Conservation (phyloP, 2,113 vertebrate genomes). For the Poecile atricapillus region DNA sequence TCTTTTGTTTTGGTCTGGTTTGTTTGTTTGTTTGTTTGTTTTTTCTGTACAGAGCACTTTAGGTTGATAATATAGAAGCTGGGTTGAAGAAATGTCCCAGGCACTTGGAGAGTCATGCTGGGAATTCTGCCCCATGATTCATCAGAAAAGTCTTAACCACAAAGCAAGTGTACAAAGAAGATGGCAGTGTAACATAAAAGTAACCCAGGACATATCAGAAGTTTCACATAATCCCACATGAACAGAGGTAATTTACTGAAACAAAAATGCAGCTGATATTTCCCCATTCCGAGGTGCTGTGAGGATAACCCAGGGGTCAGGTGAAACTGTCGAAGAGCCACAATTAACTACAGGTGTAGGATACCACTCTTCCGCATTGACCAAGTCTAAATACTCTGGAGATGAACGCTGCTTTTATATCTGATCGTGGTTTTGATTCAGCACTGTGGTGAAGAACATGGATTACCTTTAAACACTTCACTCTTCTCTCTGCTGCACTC, state of each 20-base stretch:
- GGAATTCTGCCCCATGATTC: not conserved
- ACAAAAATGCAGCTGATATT: not conserved
- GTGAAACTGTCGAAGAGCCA: not conserved
- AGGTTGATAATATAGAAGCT: not conserved
- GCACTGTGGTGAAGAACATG: not conserved
- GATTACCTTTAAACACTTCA: not conserved
- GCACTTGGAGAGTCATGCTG: not conserved
- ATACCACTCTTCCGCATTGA: not conserved
- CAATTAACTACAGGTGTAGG: not conserved
- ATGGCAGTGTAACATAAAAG: not conserved
- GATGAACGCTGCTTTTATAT: not conserved
- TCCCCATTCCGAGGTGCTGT: not conserved
- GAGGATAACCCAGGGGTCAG: not conserved
- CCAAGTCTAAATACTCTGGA: not conserved
- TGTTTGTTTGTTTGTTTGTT: too few species aligned
- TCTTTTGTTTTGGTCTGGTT: not conserved
- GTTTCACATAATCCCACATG: not conserved
- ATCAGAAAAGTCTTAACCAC: not conserved
- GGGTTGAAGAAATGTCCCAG: not conserved
- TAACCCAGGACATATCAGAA: not conserved
- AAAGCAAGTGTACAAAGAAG: not conserved
- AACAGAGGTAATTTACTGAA: not conserved
- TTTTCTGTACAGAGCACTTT: not conserved
- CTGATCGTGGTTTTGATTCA: not conserved
- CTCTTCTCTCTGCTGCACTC: not conserved